phyloP scores from a whole-genome alignment of 2,113 vertebrate genomes.

The Salvelinus fontinalis region DNA sequence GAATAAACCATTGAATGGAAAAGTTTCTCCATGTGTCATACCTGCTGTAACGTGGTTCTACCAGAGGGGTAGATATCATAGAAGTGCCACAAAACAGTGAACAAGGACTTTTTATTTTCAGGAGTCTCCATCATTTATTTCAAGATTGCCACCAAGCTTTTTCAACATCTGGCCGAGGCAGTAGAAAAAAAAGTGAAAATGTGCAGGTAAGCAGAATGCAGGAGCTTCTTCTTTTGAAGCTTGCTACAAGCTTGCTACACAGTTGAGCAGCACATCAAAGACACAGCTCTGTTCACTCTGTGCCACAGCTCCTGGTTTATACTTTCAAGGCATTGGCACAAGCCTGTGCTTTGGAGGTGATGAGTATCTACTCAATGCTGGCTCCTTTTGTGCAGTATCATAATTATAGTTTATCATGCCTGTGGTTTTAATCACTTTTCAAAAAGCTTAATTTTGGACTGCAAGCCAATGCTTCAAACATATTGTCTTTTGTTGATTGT shows the following conservation, averaged over 20 bases:
- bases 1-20: no score
- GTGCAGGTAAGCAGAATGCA: neutral
- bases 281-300: neutral
- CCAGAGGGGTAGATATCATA: no score
- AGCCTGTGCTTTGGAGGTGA: conserved; percentile 25
- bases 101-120: no score
- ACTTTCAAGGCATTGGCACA: conserved; percentile 40
- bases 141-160: no score
- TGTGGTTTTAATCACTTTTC: conserved; percentile 48
- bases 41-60: no score
- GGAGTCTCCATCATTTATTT: no score
- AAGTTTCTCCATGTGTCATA: no score
- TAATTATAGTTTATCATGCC: conserved; percentile 45
- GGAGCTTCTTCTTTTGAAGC: neutral
- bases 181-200: no score
- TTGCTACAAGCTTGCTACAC: neutral
- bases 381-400: conserved; percentile 46
- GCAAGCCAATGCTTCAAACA: conserved; percentile 8
- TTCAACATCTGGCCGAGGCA: no score
- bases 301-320: conserved; percentile 25
- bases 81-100: no score
- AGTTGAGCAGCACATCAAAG: no score
- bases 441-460: no score
- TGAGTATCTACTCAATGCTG: conserved; percentile 44
- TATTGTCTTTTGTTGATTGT: neutral